A percentile compares a stretch with the other conserved stretches of the same genome.
Evolutionary conservation across 1,140 invertebrate genomes (phyloP).

Genomic region (Dolichoris vasculosae): DNA sequence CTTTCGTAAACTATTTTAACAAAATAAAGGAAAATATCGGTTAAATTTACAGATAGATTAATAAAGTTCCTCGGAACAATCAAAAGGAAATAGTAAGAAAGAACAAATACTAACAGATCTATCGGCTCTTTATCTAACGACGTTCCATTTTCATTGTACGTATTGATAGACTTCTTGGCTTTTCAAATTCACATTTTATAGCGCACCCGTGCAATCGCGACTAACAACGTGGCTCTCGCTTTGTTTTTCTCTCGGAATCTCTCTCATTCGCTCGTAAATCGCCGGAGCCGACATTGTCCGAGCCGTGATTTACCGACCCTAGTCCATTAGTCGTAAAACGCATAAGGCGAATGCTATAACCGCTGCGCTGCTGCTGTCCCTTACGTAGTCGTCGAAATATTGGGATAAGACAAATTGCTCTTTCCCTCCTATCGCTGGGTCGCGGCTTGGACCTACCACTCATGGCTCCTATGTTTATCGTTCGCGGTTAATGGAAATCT

Average conservation of each 20-base stretch:
- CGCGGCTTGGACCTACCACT: neutral
- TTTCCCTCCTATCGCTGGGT: constrained; percentile 33
- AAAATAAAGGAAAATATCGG: neutral
- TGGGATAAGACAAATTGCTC: constrained; percentile 62
- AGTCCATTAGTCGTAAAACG: constrained; percentile 68
- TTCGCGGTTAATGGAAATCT: neutral
- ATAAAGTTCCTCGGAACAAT: neutral
- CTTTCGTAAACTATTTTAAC: neutral
- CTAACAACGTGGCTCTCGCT: neutral
- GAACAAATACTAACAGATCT: neutral
- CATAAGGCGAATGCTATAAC: constrained; percentile 55
- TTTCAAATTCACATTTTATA: constrained; percentile 24
- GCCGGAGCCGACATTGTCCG: constrained; percentile 57
- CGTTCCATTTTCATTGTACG: constrained; percentile 10
- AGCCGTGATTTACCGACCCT: constrained; percentile 64
- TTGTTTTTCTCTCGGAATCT: neutral
- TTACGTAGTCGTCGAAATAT: constrained; percentile 52
- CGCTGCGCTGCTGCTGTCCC: constrained; percentile 47
- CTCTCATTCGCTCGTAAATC: constrained; percentile 60
- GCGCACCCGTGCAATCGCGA: constrained; percentile 8
- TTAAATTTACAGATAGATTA: neutral
- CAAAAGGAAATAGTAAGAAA: neutral
- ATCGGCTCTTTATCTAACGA: constrained; percentile 17
- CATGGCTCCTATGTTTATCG: neutral
- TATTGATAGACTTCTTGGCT: neutral